A percentile compares a stretch with the other conserved stretches of the same genome.
Evolutionary conservation across 2,888 invertebrate genomes (phyloP).

Genomic region (Himalopsyche japonica): DNA sequence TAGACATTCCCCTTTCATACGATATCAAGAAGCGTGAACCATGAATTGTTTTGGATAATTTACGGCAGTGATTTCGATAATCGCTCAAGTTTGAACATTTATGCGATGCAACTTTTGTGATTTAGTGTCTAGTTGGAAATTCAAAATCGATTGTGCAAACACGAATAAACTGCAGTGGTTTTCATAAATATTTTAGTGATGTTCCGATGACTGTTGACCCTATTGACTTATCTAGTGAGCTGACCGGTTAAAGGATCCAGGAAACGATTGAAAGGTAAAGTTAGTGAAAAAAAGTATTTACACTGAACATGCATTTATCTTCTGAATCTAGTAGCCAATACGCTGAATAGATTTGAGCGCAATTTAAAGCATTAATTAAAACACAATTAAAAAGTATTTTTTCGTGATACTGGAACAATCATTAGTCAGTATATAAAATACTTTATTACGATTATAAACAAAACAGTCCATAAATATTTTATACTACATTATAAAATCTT

Average conservation of each 20-base stretch:
- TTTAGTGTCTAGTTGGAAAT: constrained; percentile 20
- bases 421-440: no score
- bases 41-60: not conserved
- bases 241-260: constrained; percentile 1
- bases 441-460: no score
- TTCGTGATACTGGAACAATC: no score
- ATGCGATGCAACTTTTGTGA: constrained; percentile 21
- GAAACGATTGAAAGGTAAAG: constrained; percentile 13
- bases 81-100: not conserved
- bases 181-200: constrained; percentile 26
- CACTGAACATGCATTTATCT: not conserved
- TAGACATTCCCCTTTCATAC: not conserved
- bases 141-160: constrained; percentile 29
- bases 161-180: constrained; percentile 21
- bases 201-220: not conserved
- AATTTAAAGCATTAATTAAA: no score
- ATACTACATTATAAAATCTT: no score
- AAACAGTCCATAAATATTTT: no score
- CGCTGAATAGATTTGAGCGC: no score
- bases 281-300: not conserved
- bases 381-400: no score
- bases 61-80: not conserved
- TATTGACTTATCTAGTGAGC: constrained; percentile 16
- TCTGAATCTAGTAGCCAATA: no score
- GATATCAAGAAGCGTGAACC: not conserved